A percentile compares a stretch with the other conserved stretches of the same genome.
These are phyloP conservation scores for Bufo bufo DNA, from an alignment of 2,113 vertebrate genomes.

Conservation along the genomic window DNA sequence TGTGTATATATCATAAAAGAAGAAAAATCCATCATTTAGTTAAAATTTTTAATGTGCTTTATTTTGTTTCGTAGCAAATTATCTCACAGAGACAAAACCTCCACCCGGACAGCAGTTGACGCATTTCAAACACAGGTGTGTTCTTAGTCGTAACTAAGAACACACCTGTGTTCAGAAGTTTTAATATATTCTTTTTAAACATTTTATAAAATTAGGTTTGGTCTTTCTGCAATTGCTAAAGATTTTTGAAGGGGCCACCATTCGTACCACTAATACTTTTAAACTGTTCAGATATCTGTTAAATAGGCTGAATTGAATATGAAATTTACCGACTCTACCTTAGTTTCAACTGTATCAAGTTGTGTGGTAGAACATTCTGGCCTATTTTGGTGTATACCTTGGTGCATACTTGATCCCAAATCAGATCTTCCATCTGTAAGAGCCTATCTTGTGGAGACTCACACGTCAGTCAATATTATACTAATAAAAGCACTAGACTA, in stretches of 20 bases:
- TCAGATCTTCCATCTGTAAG: conserved; percentile 45
- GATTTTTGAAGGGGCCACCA: not conserved
- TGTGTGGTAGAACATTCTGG: conserved; percentile 33
- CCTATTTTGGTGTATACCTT: not conserved
- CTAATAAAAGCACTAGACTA: conserved; percentile 50
- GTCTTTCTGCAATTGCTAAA: not conserved
- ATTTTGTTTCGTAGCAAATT: too few species aligned
- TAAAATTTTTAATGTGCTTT: too few species aligned
- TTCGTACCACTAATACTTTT: not conserved
- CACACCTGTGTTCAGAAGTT: too few species aligned
- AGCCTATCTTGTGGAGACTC: conserved; percentile 6
- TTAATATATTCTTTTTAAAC: too few species aligned
- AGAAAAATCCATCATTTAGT: too few species aligned
- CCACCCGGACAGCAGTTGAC: too few species aligned
- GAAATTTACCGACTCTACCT: not conserved
- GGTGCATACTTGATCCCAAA: conserved; percentile 33
- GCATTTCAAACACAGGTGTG: too few species aligned
- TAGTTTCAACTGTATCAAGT: not conserved
- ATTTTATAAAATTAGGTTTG: not conserved
- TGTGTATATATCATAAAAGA: too few species aligned
- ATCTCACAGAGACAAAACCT: too few species aligned
- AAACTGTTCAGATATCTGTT: not conserved
- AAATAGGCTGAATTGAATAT: not conserved
- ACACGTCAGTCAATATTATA: conserved; percentile 46
- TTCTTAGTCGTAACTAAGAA: too few species aligned